Evolutionary conservation across 2,797 vertebrate genomes (phyloP), one percentile per base, ranked within the genome.

Genomic region (Paratrypauchen microcephalus): DNA sequence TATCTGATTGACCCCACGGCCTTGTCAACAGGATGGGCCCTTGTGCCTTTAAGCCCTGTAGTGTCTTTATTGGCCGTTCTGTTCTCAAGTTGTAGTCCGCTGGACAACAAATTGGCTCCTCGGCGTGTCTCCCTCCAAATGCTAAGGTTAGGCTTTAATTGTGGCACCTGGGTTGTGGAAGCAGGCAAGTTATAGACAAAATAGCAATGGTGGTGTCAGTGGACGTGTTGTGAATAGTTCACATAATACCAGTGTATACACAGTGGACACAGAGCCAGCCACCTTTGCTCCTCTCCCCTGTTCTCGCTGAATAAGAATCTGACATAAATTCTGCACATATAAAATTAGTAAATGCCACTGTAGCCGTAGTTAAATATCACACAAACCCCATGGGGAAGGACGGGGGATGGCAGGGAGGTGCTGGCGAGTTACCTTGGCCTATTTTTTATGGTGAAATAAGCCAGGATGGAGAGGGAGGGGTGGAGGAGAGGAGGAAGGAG

Each of bases 291-390:
- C 85, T 77, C 88, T 88, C 88, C 80, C 89, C 86, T 88, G 92
- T 92, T 92, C 90, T 90, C 93, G 69, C 92, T 91, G 92, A 93
- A 94, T 93, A 92, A 90, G 91, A 93, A 93, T 93, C 91, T 94
- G 94, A 94, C 93, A 94, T 92, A 92, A 93, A 94, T 94, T 94
- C 93, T 92, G 93, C 94, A 93, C 92, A 94, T 94, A 94, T 93
- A 94, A 95, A 94, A 95, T 94, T 94, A 94, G 94, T 94, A 95
- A 95, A 94, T 95, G 93, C 93, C 94, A 94, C 93, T 92, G 93
- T 92, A 93, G 93, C 93, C 91, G 88, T 94, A 93, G 93, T 94
- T 95, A 95, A 95, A 94, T 95, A 95, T 95, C 94, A 95, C 93
- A 92, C 83, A 77, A 88, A 85, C 88, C 93, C 90, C 92, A 3